phyloP scores from a whole-genome alignment of 2,113 vertebrate species.

The Aplodontia rufa region DNA sequence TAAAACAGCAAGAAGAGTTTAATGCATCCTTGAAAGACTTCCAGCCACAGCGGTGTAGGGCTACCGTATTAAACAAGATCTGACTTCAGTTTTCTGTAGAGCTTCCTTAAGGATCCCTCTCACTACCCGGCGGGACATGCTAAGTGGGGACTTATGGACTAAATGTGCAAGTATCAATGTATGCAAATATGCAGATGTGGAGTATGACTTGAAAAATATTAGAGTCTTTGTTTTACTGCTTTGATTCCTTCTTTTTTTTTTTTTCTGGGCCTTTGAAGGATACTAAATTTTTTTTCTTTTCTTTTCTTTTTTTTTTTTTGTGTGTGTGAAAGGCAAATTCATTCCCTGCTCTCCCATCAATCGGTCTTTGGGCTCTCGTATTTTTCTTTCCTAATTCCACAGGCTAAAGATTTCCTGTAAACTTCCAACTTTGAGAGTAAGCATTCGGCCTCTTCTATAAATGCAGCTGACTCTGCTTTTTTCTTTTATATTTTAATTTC shows the following conservation, averaged over 20 bases:
- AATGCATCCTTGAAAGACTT: background rate
- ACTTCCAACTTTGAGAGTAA: slow-evolving; percentile 74
- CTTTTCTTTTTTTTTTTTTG: background rate
- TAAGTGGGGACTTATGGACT: background rate
- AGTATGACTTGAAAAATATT: background rate
- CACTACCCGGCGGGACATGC: background rate
- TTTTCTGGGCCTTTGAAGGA: background rate
- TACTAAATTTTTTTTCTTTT: background rate
- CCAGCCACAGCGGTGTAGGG: background rate
- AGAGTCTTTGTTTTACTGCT: background rate
- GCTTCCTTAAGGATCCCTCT: background rate
- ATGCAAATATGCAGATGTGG: background rate
- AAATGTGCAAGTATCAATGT: background rate
- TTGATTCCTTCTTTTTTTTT: background rate
- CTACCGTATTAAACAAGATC: background rate
- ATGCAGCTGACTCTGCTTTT: slow-evolving; percentile 68
- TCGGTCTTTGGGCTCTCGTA: background rate
- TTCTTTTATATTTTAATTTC: slow-evolving; percentile 63
- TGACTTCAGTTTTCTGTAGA: background rate
- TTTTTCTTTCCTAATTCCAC: slow-evolving; percentile 35
- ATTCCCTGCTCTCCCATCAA: background rate
- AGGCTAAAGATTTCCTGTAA: slow-evolving; percentile 74
- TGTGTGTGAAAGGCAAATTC: background rate
- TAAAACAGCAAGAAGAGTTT: background rate
- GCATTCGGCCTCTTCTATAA: slow-evolving; percentile 55